phyloP scores from a whole-genome alignment of 2,888 invertebrate genomes.

The Tillus elongatus region DNA sequence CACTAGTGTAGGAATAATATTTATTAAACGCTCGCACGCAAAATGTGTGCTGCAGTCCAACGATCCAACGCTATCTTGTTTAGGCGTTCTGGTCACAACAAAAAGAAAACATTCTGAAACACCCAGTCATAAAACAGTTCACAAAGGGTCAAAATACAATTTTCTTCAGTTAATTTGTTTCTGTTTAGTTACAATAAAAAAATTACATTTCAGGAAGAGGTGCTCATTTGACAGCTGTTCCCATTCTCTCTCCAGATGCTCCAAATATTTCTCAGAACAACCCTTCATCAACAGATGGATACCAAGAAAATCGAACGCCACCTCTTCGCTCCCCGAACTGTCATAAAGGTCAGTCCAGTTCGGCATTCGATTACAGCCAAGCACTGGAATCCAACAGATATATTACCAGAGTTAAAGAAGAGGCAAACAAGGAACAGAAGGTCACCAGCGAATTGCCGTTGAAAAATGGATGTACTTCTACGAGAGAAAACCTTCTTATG shows the following conservation, averaged over 20 bases:
- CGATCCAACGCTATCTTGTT: too few relatives aligned
- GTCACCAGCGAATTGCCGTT: conserved; percentile 13
- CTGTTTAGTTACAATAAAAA: too few relatives aligned
- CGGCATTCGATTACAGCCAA: conserved; percentile 11
- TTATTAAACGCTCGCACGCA: too few relatives aligned
- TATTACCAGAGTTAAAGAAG: conserved; percentile 15
- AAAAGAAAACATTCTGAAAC: too few relatives aligned
- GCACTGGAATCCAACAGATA: background rate
- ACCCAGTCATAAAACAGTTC: too few relatives aligned
- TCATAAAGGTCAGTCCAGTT: conserved; percentile 7
- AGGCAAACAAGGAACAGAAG: conserved; percentile 10
- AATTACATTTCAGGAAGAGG: conserved; percentile 23
- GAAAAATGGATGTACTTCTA: conserved; percentile 33
- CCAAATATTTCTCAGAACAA: conserved; percentile 13
- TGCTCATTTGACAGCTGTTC: conserved; percentile 25
- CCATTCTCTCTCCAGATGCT: conserved; percentile 23
- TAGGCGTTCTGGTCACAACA: too few relatives aligned
- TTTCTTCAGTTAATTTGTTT: too few relatives aligned
- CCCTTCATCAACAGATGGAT: conserved; percentile 9
- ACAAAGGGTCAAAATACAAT: too few relatives aligned
- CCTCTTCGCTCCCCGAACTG: background rate
- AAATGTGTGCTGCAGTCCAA: too few relatives aligned
- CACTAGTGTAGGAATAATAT: too few relatives aligned
- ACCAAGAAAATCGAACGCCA: background rate
- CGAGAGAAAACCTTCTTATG: conserved; percentile 49